Conservation (phyloP, 2,113 vertebrate species). For the Colaptes auratus region DNA sequence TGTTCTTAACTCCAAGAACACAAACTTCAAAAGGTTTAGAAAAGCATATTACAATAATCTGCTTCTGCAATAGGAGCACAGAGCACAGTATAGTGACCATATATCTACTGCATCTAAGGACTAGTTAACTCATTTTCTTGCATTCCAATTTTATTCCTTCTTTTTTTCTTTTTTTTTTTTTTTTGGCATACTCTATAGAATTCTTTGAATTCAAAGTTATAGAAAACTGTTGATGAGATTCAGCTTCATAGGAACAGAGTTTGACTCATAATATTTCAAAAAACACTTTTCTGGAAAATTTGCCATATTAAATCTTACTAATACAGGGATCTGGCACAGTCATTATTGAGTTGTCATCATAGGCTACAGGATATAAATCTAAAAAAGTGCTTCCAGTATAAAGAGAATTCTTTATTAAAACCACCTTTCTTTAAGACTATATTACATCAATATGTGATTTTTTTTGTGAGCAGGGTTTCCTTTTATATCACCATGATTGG, state of each 20-base stretch:
- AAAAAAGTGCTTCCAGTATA: slow-evolving; percentile 71
- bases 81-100: slow-evolving; percentile 3
- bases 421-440: slow-evolving; percentile 73
- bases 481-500: slow-evolving; percentile 42
- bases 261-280: slow-evolving; percentile 83
- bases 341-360: slow-evolving; percentile 84
- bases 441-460: slow-evolving; percentile 73
- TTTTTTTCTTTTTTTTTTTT: slow-evolving; percentile 5
- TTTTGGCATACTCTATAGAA: slow-evolving; percentile 48
- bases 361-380: slow-evolving; percentile 80
- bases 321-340: slow-evolving; percentile 77
- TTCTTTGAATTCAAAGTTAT: slow-evolving; percentile 75
- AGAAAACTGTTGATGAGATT: slow-evolving; percentile 78
- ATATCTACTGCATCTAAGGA: slow-evolving; percentile 43
- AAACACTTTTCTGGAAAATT: slow-evolving; percentile 80
- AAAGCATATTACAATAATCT: neutral
- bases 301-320: slow-evolving; percentile 82
- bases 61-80: neutral
- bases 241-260: slow-evolving; percentile 73
- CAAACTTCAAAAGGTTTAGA: slow-evolving; percentile 56
- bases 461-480: slow-evolving; percentile 28
- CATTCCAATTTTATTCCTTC: slow-evolving; percentile 50
- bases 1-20: slow-evolving; percentile 33
- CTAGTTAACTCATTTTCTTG: slow-evolving; percentile 67
- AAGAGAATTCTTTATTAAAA: slow-evolving; percentile 81